Evolutionary conservation across 1,140 invertebrate species (phyloP).

Genomic region (Drosophila eugracilis): DNA sequence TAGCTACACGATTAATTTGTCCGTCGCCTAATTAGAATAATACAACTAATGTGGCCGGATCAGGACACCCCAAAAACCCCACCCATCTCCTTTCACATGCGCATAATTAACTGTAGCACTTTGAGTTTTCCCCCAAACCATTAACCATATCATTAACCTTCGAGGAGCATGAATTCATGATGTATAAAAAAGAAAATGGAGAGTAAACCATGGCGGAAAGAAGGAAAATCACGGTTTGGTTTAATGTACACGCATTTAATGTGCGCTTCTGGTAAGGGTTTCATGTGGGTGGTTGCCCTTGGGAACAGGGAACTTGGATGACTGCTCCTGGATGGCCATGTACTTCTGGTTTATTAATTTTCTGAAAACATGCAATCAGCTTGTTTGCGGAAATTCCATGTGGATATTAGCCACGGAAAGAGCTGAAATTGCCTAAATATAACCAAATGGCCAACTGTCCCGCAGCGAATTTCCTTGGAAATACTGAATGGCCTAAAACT

Average conservation of each 20-base stretch:
- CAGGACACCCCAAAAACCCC: conserved; percentile 8
- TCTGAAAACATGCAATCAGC: conserved; percentile 66
- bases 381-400: conserved; percentile 54
- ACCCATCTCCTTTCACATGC: conserved; percentile 30
- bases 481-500: background rate
- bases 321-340: conserved; percentile 49
- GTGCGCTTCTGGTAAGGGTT: conserved; percentile 4
- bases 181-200: conserved; percentile 38
- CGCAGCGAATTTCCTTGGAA: conserved; percentile 1
- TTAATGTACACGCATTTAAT: conserved; percentile 65
- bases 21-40: conserved; percentile 73
- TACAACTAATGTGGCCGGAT: conserved; percentile 63
- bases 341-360: conserved; percentile 75
- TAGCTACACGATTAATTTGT: conserved; percentile 73
- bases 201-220: conserved; percentile 6
- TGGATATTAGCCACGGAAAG: conserved; percentile 43
- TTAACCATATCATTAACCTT: conserved; percentile 75
- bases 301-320: conserved; percentile 20
- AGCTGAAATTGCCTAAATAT: conserved; percentile 9
- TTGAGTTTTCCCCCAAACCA: background rate
- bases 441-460: conserved; percentile 2
- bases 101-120: conserved; percentile 67
- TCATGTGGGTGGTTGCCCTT: conserved; percentile 15
- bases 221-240: conserved; percentile 72
- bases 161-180: conserved; percentile 69